phyloP scores from a whole-genome alignment of 1,140 invertebrate species.

The Scaptomyza hsui region DNA sequence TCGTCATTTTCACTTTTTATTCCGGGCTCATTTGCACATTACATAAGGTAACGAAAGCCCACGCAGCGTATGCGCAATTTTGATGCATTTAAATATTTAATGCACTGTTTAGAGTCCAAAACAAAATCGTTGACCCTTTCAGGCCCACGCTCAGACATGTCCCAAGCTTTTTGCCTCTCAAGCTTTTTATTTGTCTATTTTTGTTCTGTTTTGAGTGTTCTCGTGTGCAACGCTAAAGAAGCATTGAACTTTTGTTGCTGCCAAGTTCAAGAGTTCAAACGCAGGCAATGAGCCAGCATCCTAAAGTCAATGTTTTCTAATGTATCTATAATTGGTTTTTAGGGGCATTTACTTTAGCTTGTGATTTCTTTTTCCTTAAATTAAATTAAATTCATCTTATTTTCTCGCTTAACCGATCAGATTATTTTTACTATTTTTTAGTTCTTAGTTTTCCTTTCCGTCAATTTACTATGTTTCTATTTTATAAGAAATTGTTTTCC shows the following conservation, averaged over 20 bases:
- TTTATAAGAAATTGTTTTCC: too few species aligned
- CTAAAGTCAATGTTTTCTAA: constrained; percentile 37
- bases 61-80: constrained; percentile 67
- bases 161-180: background rate
- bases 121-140: constrained; percentile 49
- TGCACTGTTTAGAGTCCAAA: constrained; percentile 13
- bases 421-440: too few species aligned
- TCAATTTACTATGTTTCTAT: too few species aligned
- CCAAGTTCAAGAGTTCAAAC: constrained; percentile 77
- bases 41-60: constrained; percentile 16
- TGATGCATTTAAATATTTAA: constrained; percentile 60
- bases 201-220: constrained; percentile 15
- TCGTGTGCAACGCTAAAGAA: constrained; percentile 23
- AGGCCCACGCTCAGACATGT: constrained; percentile 37
- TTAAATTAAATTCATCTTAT: too few species aligned
- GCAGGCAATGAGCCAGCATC: constrained; percentile 50
- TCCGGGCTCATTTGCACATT: constrained; percentile 33
- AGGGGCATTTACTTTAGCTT: too few species aligned
- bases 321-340: background rate
- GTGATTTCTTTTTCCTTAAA: background rate
- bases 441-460: too few species aligned
- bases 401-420: too few species aligned
- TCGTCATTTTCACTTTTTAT: constrained; percentile 47
- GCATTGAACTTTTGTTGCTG: constrained; percentile 65
- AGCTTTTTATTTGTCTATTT: constrained; percentile 8